Evolutionary conservation across 2,113 vertebrate species (phyloP).

Genomic region (Hyla sarda): DNA sequence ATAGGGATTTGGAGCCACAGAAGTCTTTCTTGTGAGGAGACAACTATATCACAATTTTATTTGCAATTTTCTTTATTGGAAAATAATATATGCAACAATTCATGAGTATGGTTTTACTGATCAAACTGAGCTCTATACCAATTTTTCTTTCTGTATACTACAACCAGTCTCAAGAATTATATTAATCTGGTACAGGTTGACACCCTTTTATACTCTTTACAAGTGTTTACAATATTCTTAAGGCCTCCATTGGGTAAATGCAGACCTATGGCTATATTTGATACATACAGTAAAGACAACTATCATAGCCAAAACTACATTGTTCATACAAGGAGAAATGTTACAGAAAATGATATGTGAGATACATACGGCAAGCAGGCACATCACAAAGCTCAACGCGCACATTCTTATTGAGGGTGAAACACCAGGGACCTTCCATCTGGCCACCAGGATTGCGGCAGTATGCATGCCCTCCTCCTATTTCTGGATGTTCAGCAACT

Average conservation of each 20-base stretch:
- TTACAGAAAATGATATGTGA: conserved; percentile 58
- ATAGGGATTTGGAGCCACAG: neutral
- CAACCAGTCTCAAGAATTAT: neutral
- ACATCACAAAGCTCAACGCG: conserved; percentile 93
- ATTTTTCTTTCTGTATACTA: neutral
- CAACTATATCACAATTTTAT: neutral
- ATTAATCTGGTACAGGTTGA: neutral
- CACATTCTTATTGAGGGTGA: conserved; percentile 89
- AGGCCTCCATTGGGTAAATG: no score
- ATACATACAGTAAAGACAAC: no score
- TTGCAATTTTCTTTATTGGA: no score
- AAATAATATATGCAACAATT: no score
- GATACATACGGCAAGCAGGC: conserved; percentile 90
- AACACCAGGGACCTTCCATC: conserved; percentile 97
- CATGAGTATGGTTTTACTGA: neutral
- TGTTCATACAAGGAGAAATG: neutral
- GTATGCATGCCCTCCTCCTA: conserved; percentile 89
- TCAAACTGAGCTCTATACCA: neutral
- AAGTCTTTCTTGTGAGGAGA: neutral
- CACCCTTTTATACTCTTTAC: neutral
- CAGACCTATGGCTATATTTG: no score
- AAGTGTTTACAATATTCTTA: no score
- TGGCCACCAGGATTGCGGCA: conserved; percentile 94
- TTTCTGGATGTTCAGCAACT: conserved; percentile 83
- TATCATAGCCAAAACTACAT: neutral